phyloP scores from a whole-genome alignment of 2,797 vertebrate genomes.

The Hyperoplus lanceolatus region DNA sequence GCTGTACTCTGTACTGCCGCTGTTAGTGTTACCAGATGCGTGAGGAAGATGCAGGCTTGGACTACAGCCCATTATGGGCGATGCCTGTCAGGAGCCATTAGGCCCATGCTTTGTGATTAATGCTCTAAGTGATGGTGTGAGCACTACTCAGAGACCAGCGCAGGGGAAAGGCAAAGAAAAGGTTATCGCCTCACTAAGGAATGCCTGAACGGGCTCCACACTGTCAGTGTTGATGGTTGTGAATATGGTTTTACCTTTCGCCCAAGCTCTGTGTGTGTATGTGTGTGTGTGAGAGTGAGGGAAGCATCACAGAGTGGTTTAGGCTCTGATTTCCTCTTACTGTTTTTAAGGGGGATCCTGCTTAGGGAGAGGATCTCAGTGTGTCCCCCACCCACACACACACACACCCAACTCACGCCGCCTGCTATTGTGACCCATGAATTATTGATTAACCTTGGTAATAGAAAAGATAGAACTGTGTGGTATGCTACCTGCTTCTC shows the following conservation, averaged over 20 bases:
- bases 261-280: not conserved
- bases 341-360: constrained; percentile 72
- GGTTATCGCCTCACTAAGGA: constrained; percentile 89
- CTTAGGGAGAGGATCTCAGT: constrained; percentile 69
- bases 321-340: constrained; percentile 80
- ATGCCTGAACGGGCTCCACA: constrained; percentile 78
- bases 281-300: constrained; percentile 26
- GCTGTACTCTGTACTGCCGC: constrained; percentile 66
- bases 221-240: constrained; percentile 85
- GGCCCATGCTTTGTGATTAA: constrained; percentile 90
- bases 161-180: constrained; percentile 76
- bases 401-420: constrained; percentile 49
- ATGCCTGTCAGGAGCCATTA: constrained; percentile 93
- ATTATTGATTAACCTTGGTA: constrained; percentile 88
- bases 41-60: constrained; percentile 78
- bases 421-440: constrained; percentile 86
- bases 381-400: constrained; percentile 46
- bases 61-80: constrained; percentile 84
- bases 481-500: constrained; percentile 77
- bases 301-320: constrained; percentile 43
- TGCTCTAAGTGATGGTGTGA: constrained; percentile 92
- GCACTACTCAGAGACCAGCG: constrained; percentile 87
- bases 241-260: constrained; percentile 65
- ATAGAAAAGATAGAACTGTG: constrained; percentile 87
- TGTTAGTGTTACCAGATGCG: constrained; percentile 83